phyloP scores from a whole-genome alignment of 2,888 invertebrate genomes.

The Caenorhabditis angaria region DNA sequence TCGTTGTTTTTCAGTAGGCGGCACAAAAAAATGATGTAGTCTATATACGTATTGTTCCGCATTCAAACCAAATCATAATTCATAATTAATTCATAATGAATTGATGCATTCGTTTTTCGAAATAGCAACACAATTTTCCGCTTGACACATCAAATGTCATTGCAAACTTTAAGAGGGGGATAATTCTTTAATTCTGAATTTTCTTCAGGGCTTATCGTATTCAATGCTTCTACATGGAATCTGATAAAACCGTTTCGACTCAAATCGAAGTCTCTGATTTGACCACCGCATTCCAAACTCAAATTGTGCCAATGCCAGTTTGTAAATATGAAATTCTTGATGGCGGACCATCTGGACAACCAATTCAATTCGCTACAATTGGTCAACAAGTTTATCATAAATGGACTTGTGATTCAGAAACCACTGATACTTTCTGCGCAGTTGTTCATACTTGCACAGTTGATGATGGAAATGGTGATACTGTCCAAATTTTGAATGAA shows the following conservation, averaged over 20 bases:
- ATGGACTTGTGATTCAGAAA: conserved; percentile 72
- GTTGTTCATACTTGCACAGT: conserved; percentile 71
- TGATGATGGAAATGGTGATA: conserved; percentile 71
- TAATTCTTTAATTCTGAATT: not conserved
- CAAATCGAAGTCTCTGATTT: conserved; percentile 71
- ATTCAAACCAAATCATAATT: not conserved
- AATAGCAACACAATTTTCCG: not conserved
- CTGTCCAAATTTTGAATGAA: conserved; percentile 68
- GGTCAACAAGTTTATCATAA: conserved; percentile 72
- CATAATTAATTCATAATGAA: not conserved
- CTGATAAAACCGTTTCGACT: conserved; percentile 71
- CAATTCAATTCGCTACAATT: conserved; percentile 70
- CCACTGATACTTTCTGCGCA: conserved; percentile 71
- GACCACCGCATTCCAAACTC: conserved; percentile 71
- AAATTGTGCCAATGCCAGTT: conserved; percentile 71
- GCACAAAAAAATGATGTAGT: not conserved
- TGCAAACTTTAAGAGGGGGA: not conserved
- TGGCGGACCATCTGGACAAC: conserved; percentile 70
- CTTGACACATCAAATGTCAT: not conserved
- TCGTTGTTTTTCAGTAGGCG: not conserved
- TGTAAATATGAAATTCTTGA: conserved; percentile 71
- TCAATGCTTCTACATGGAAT: conserved; percentile 73
- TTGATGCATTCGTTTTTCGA: not conserved
- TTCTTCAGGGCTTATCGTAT: conserved; percentile 67
- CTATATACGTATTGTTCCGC: not conserved